Conservation (phyloP, 2,113 vertebrate species). For the Pseudorasbora parva region DNA sequence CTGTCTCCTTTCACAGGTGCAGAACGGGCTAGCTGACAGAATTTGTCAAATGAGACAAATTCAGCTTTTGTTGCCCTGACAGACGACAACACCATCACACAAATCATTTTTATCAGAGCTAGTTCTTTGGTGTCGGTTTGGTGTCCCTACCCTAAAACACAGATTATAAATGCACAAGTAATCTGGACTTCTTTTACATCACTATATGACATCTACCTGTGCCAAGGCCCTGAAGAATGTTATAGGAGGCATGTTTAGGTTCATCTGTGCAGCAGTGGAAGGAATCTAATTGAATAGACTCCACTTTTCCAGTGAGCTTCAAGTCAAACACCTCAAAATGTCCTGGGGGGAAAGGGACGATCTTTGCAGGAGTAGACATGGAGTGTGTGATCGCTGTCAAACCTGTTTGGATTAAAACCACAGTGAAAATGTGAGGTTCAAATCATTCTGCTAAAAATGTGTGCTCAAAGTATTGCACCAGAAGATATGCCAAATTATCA, state of each 20-base stretch:
- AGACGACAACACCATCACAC: too few species aligned
- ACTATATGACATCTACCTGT: conserved; percentile 69
- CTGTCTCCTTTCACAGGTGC: too few species aligned
- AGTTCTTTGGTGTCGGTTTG: too few species aligned
- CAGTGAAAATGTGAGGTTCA: background rate
- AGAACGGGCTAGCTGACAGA: too few species aligned
- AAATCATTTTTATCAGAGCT: too few species aligned
- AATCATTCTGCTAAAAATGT: background rate
- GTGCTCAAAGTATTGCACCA: background rate
- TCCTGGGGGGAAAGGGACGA: conserved; percentile 82
- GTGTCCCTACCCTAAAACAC: too few species aligned
- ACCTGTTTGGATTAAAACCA: conserved; percentile 63
- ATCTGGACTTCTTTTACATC: too few species aligned
- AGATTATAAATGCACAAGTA: too few species aligned
- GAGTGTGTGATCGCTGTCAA: conserved; percentile 79
- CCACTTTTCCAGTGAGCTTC: conserved; percentile 81
- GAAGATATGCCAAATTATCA: too few species aligned
- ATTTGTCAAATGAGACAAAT: too few species aligned
- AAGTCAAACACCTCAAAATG: conserved; percentile 85
- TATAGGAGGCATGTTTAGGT: conserved; percentile 73
- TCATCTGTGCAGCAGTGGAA: conserved; percentile 79
- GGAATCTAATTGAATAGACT: conserved; percentile 78
- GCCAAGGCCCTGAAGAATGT: conserved; percentile 72
- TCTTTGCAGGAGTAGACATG: conserved; percentile 70
- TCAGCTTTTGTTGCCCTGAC: too few species aligned